Evolutionary conservation across 2,797 vertebrate species (phyloP).

Genomic region (Paramormyrops hopkinsi): DNA sequence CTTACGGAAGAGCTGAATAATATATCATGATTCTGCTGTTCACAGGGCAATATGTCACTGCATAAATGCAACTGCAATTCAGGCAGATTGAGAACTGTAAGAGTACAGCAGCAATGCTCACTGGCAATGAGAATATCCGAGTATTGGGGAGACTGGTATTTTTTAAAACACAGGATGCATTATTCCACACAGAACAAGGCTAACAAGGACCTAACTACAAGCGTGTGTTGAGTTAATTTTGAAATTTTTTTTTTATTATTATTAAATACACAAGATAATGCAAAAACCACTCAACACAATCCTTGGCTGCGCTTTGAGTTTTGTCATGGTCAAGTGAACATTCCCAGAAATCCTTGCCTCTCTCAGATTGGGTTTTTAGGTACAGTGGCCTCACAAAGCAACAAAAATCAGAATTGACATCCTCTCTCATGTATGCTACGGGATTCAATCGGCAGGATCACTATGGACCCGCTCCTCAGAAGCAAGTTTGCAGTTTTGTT

Average conservation of each 20-base stretch:
- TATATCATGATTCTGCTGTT: constrained; percentile 42
- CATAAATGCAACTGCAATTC: constrained; percentile 37
- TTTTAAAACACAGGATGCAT: neutral
- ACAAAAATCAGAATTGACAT: neutral
- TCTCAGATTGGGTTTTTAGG: constrained; percentile 30
- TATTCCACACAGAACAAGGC: constrained; percentile 21
- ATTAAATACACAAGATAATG: constrained; percentile 45
- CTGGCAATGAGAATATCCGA: constrained; percentile 7
- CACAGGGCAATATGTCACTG: constrained; percentile 41
- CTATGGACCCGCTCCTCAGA: neutral
- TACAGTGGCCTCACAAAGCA: constrained; percentile 35
- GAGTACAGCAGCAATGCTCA: constrained; percentile 10
- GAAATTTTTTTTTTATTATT: constrained; percentile 37
- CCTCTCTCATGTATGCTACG: neutral
- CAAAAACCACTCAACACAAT: constrained; percentile 30
- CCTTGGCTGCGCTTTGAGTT: constrained; percentile 30
- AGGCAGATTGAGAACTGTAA: neutral
- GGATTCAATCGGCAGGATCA: neutral
- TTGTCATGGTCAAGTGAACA: constrained; percentile 45
- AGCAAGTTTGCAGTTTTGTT: neutral
- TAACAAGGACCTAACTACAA: constrained; percentile 22
- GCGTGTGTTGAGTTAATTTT: constrained; percentile 33
- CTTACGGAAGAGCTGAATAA: constrained; percentile 34
- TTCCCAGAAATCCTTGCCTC: constrained; percentile 28
- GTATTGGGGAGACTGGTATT: neutral